Evolutionary conservation across 2,113 vertebrate genomes (phyloP).

Genomic region (Lophius piscatorius): DNA sequence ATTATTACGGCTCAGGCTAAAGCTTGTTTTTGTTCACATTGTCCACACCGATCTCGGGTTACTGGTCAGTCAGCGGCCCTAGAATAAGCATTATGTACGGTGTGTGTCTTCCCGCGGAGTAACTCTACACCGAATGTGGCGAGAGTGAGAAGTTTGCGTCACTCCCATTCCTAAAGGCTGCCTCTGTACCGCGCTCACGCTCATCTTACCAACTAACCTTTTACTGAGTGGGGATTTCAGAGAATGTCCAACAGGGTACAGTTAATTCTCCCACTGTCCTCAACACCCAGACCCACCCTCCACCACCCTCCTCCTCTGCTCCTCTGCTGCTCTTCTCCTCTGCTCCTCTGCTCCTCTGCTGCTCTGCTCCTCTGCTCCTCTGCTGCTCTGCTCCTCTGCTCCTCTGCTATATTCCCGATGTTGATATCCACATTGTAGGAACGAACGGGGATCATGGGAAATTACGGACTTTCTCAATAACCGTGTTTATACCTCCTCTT

Average conservation of each 20-base stretch:
- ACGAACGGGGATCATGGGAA: too few relatives aligned
- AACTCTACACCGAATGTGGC: constrained; percentile 38
- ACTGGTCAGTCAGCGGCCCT: constrained; percentile 11
- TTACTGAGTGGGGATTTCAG: constrained; percentile 31
- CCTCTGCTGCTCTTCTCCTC: too few relatives aligned
- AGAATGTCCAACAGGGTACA: constrained; percentile 46
- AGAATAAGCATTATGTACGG: constrained; percentile 44
- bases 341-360: too few relatives aligned
- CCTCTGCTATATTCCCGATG: too few relatives aligned
- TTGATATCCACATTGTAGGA: too few relatives aligned
- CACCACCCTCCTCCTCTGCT: neutral
- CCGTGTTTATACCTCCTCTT: too few relatives aligned
- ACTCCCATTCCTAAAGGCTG: constrained; percentile 31
- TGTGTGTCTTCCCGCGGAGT: constrained; percentile 50
- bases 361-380: too few relatives aligned
- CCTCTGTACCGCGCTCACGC: constrained; percentile 12
- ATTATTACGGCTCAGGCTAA: too few relatives aligned
- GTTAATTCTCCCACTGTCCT: constrained; percentile 50
- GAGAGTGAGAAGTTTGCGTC: constrained; percentile 23
- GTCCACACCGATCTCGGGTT: too few relatives aligned
- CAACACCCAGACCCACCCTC: constrained; percentile 6
- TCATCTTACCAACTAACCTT: constrained; percentile 43
- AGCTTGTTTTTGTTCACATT: too few relatives aligned
- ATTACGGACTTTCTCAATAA: too few relatives aligned
- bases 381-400: too few relatives aligned